Percentiles rank a stretch among this genome's conserved stretches.
Conservation (phyloP, 2,113 vertebrate genomes). For the Oplegnathus fasciatus region DNA sequence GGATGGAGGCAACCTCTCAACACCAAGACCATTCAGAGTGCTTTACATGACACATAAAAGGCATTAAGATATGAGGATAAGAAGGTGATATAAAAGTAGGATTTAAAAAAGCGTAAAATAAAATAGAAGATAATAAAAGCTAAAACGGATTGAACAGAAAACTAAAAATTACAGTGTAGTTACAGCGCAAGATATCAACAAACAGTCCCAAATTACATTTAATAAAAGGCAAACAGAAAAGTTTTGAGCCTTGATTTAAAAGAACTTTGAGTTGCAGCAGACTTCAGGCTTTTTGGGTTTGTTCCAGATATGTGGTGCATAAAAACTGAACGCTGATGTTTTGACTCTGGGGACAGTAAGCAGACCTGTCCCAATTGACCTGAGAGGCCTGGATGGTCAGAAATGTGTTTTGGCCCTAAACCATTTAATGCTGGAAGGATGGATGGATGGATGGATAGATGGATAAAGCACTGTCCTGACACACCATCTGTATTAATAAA, state of each 20-base stretch:
- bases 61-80: neutral
- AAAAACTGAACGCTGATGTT: slow-evolving; percentile 8
- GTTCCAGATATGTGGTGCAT: neutral
- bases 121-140: neutral
- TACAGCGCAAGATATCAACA: neutral
- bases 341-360: neutral
- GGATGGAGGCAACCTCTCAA: neutral
- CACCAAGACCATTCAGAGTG: neutral
- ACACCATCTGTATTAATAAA: slow-evolving; percentile 58
- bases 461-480: slow-evolving; percentile 25
- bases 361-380: neutral
- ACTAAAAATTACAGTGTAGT: neutral
- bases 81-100: neutral
- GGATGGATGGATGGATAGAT: neutral
- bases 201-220: neutral
- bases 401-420: slow-evolving; percentile 4
- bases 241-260: neutral
- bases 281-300: neutral
- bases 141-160: neutral
- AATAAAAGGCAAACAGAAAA: neutral
- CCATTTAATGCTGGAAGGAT: neutral
- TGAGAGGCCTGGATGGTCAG: slow-evolving; percentile 6
- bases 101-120: neutral
- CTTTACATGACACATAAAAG: neutral
- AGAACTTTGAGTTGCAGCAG: neutral